Evolutionary conservation across 2,113 vertebrate species (phyloP), one percentile per base, ranked within the genome.

Genomic region (Vireo altiloquus): DNA sequence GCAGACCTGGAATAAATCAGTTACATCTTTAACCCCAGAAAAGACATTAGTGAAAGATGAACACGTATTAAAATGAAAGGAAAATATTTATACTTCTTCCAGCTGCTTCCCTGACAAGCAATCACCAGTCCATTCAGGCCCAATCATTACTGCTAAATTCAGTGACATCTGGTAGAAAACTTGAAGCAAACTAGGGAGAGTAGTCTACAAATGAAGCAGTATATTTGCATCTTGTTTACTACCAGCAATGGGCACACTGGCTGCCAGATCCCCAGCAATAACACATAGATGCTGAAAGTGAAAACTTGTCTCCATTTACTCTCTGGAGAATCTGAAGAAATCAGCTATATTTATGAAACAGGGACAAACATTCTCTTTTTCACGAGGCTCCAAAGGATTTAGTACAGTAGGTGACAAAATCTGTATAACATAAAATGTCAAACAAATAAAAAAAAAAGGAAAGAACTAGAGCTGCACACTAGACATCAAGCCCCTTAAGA

Each of bases 391-490:
- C 46, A 74, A 87, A 89, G 53, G 56, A 78, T 49, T 87, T 39
- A 59, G 35, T 61, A 57, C 15, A 53, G 65, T 53, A 74, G 77
- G 79, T 76, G 66, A 89, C 64, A 90, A 87, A 80, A 80, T 49
- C 47, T 80, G 19, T 87, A 13, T 23, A 94, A 65, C 50, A 64
- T 27, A 70, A n/a, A 70, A 49, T 79, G 82, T 60, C 92, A 95
- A 95, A 92, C 7, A 19, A 87, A 93, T 82, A 52, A 92, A 82
- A 86, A 92, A 66, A 44, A 66, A 82, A 91, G 75, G 78, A 50
- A 76, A 59, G 39, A 65, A 25, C 47, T 22, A n/a, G 82, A 84
- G 37, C n/a, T 44, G 47, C 63, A 13, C 57, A 40, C 22, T 49
- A 75, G 85, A 68, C 37, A 95, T 59, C 60, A 82, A 92, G 39